Base-by-base conservation (phyloP, 2,888 invertebrate species). In the Leucania comma region DNA sequence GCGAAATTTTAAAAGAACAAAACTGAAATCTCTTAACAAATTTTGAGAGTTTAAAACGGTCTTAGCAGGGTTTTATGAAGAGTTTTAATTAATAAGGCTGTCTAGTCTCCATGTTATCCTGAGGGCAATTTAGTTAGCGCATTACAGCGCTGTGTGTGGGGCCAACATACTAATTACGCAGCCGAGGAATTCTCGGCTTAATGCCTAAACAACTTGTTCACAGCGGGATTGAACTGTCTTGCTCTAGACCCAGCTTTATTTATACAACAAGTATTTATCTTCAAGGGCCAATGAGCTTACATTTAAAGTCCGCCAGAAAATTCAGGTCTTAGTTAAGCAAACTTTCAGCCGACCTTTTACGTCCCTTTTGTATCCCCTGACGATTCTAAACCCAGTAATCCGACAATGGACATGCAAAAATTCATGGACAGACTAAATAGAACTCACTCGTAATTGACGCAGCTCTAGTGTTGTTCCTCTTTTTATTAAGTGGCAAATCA, bases 141-240 rank as follows among this genome's bases (percentile, higher is more conserved):
- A 82, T 78, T 81, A 80, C 62, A 63, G 46, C 66, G 48, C 62
- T 53, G 70, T 72, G 69, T 79, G 75, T 81, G 66, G 59, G 72
- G 58, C 76, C 69, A 75, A 83, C 77, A 71, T 78, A 76, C 82
- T 77, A 83, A 85, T 85, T 83, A 83, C 66, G 38, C 53, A 29
- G 62, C 57, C 59, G 58, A 62, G 58, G 26, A 72, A 67, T 75
- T 70, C 69, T 75, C 72, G 65, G 61, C 61, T 78, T 68, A 71
- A 63, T 66, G 64, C 68, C 67, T 72, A 69, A 65, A 82, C 68
- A 68, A 75, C 75, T 83, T 80, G 75, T 75, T 75, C 68, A 66
- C 58, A 68, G 64, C 69, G 60, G 73, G 53, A 74, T 81, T 76
- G 54, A 26, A 62, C 66, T 60, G 66, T 65, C 69, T 76, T 74